phyloP scores from a whole-genome alignment of 1,140 invertebrate species.

The Nautilus pompilius region DNA sequence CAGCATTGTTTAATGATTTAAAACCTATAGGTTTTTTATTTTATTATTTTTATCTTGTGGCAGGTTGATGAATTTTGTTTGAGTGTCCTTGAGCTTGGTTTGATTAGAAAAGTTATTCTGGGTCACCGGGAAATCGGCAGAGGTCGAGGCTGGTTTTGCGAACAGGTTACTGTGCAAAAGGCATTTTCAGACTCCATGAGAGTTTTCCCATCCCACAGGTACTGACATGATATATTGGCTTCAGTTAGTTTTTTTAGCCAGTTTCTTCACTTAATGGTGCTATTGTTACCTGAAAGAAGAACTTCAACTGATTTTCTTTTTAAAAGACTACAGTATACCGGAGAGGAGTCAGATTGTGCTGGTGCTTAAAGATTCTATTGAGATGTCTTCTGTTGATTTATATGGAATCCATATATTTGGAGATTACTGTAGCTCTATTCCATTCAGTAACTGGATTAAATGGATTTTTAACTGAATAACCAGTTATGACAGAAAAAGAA shows the following conservation, averaged over 20 bases:
- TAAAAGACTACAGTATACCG: no score
- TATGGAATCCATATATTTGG: no score
- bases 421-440: no score
- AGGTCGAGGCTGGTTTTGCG: conserved; percentile 45
- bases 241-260: neutral
- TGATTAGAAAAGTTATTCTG: conserved; percentile 31
- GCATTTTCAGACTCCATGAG: conserved; percentile 9
- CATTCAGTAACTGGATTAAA: no score
- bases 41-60: neutral
- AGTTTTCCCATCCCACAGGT: conserved; percentile 42
- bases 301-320: neutral
- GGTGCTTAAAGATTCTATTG: no score
- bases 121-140: conserved; percentile 36
- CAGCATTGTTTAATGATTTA: no score
- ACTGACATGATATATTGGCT: neutral
- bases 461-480: no score
- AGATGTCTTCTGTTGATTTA: no score
- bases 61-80: conserved; percentile 41
- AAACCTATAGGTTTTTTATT: neutral
- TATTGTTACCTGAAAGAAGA: neutral
- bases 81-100: conserved; percentile 30
- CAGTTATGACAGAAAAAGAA: no score
- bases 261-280: neutral
- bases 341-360: no score
- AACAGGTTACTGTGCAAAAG: conserved; percentile 21